Percentiles rank a stretch among this genome's conserved stretches.
Evolutionary conservation across 2,888 invertebrate genomes (phyloP).

Genomic region (Esperia sulphurella): DNA sequence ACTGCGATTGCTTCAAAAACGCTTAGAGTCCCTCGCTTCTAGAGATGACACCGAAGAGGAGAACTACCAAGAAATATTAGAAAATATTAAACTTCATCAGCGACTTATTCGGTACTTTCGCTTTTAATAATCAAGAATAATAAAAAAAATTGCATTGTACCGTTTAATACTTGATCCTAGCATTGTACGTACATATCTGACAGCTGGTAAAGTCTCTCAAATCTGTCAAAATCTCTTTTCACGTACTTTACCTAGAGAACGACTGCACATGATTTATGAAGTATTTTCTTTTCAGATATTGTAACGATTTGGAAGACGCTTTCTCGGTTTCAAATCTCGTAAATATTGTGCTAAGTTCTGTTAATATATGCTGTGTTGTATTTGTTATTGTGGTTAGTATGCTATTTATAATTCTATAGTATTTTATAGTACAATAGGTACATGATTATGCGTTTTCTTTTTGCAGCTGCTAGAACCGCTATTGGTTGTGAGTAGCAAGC

Average conservation of each 20-base stretch:
- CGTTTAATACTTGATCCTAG: no score
- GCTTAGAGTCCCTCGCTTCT: conserved; percentile 42
- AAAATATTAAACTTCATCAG: conserved; percentile 62
- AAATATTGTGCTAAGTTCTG: conserved; percentile 63
- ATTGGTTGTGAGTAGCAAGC: conserved; percentile 57
- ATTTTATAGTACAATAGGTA: neutral
- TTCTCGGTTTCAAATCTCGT: conserved; percentile 58
- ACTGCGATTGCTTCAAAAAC: conserved; percentile 50
- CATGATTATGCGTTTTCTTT: neutral
- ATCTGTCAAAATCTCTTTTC: no score
- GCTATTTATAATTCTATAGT: no score
- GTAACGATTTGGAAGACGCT: conserved; percentile 63
- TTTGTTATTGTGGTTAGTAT: conserved; percentile 64
- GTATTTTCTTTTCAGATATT: conserved; percentile 49
- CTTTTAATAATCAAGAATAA: neutral
- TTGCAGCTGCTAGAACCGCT: conserved; percentile 66
- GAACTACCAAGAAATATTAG: conserved; percentile 48
- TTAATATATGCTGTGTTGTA: conserved; percentile 68
- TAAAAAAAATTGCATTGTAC: no score
- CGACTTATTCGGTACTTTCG: conserved; percentile 55
- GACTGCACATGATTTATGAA: no score
- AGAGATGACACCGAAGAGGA: conserved; percentile 36
- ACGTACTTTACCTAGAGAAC: no score
- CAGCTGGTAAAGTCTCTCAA: no score
- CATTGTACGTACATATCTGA: no score